Evolutionary conservation across 2,113 vertebrate species (phyloP).

Genomic region (Takifugu bimaculatus): DNA sequence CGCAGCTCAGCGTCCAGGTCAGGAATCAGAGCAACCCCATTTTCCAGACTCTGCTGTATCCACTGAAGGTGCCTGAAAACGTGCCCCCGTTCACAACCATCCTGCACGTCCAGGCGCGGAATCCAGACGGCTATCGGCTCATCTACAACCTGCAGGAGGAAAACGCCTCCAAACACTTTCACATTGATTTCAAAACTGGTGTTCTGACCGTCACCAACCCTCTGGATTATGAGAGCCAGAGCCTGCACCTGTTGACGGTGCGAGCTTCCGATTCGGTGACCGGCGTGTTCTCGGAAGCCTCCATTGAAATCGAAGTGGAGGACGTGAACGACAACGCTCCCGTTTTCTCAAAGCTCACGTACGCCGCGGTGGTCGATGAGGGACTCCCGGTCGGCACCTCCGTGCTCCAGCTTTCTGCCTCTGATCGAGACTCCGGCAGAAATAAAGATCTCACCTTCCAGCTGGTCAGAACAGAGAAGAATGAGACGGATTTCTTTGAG

Average conservation of each 20-base stretch:
- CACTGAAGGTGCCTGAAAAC: constrained; percentile 88
- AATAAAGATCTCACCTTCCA: constrained; percentile 85
- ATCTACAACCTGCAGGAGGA: constrained; percentile 93
- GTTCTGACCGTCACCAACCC: constrained; percentile 84
- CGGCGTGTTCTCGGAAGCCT: constrained; percentile 88
- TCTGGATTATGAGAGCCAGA: constrained; percentile 86
- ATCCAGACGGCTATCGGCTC: constrained; percentile 89
- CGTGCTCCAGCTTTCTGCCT: constrained; percentile 81
- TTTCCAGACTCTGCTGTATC: constrained; percentile 90
- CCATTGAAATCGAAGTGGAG: constrained; percentile 87
- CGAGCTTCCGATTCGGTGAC: constrained; percentile 89
- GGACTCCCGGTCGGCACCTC: constrained; percentile 81
- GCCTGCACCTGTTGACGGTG: constrained; percentile 80
- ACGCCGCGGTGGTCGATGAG: constrained; percentile 76
- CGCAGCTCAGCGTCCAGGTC: constrained; percentile 84
- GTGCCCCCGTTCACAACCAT: constrained; percentile 86
- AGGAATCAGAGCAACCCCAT: constrained; percentile 91
- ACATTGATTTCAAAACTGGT: constrained; percentile 91
- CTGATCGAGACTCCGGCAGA: constrained; percentile 84
- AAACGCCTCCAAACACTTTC: constrained; percentile 82
- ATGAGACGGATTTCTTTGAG: constrained; percentile 80
- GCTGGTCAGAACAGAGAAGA: constrained; percentile 77
- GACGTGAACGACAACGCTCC: constrained; percentile 93
- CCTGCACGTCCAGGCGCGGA: constrained; percentile 92
- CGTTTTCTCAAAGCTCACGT: constrained; percentile 77